Evolutionary conservation across 2,113 vertebrate genomes (phyloP), one percentile per base, ranked within the genome.

Genomic region (Paedocypris sp.): DNA sequence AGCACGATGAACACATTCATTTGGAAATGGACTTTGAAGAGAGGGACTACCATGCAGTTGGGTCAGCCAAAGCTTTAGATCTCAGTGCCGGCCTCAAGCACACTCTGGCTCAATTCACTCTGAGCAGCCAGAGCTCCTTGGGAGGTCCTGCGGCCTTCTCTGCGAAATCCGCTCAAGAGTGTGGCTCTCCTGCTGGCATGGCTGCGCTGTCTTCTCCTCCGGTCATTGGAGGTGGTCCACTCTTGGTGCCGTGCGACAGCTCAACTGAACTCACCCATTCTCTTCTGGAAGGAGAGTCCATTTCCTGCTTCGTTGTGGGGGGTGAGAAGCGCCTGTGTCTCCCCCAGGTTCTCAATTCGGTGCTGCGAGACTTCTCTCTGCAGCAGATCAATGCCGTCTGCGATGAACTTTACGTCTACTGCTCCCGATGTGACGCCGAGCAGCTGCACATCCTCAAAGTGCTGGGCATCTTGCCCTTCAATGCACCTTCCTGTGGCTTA

Each of bases 351-450:
- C 84, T 98, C 75, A 98, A 98, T 83, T 98, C 95, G 0, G 95
- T 98, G 43, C 89, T 98, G 35, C 89, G 92, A 16, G 94, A 97
- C 77, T 98, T 94, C 71, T 94, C 95, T 0, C 78, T 98, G 73
- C 95, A 98, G 67, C 95, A 98, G 76, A 98, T 98, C 77, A 98
- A 98, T 64, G 91, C 90, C 0, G 91, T 98, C 36, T 98, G 94
- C 8, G 93, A 98, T 1, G 94, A 98, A 70, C 83, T 98, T 31
- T 98, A 97, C 18, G 94, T 98, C 25, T 97, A 98, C 76, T 98
- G 95, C 71, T 97, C 95, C 0, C 87, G 94, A 45, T 98, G 95
- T 54, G 91, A 93, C 5, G 92, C 88, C 0, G 91, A 97, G 76
- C 94, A 98, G 79, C 90, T 98, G 68, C 93, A 97, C 65, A 95